phyloP scores from a whole-genome alignment of 2,888 invertebrate genomes.

The Folsomia manolachei region DNA sequence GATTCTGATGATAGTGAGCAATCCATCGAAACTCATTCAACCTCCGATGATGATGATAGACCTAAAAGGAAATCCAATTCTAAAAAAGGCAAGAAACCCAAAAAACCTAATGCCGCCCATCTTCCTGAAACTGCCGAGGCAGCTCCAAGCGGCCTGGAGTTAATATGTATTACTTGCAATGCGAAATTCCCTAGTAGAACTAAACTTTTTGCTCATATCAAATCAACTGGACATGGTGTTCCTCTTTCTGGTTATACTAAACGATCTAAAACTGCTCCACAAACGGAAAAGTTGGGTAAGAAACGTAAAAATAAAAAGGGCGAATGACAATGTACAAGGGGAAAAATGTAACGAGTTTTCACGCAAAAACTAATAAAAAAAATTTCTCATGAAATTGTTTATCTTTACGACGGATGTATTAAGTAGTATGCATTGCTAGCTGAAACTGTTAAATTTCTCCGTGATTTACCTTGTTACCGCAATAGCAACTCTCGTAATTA shows the following conservation, averaged over 20 bases:
- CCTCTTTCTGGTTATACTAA: constrained; percentile 26
- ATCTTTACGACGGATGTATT: too few relatives aligned
- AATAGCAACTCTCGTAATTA: too few relatives aligned
- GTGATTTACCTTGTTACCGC: too few relatives aligned
- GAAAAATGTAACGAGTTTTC: background rate
- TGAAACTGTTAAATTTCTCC: too few relatives aligned
- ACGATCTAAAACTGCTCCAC: constrained; percentile 4
- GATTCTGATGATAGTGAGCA: background rate
- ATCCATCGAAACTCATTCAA: background rate
- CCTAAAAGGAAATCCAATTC: background rate
- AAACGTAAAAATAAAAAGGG: background rate
- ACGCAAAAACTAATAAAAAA: background rate
- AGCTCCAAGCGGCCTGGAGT: background rate
- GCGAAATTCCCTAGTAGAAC: constrained; percentile 36
- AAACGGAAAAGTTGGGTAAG: background rate
- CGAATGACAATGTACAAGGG: too few relatives aligned
- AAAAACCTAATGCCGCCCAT: constrained; percentile 3
- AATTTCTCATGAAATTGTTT: too few relatives aligned
- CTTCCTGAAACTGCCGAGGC: background rate
- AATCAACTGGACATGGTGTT: constrained; percentile 42
- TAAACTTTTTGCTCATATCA: constrained; percentile 44
- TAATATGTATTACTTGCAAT: constrained; percentile 37
- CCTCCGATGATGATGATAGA: background rate
- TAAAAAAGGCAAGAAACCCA: too few relatives aligned
- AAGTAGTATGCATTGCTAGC: too few relatives aligned